Base-by-base conservation (phyloP, 2,113 vertebrate species). In the Phoxinus phoxinus region DNA sequence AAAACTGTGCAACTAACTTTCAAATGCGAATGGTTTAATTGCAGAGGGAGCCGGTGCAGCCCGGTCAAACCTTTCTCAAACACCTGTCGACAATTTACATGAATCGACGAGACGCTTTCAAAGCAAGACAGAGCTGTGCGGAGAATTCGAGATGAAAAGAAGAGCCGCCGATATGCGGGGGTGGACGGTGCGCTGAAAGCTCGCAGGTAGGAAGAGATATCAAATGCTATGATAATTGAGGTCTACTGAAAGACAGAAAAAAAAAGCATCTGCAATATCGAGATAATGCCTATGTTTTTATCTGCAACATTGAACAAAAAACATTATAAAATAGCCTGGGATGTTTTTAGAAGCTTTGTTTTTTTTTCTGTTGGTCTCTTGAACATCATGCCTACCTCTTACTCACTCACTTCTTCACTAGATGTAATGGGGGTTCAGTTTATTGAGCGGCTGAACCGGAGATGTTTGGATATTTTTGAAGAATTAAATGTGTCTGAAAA, bases 221-320 rank as follows among this genome's bases (percentile, higher is more conserved):
- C 30, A 83, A 85, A 85, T 63, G 74, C 73, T 72, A 46, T 78
- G 27, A 84, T 84, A 87, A 88, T 83, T 83, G 63, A 37, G 61
- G 72, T 79, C 79, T 77, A 83, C 32, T 63, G 59, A 51, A 46
- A 86, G 44, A 63, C 17, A 59, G 59, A 58, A 23, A 53, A 58
- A 23, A 53, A 81, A 75, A 59, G 2, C 37, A 53, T 19, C 13
- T 61, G 67, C n/a, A 85, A n/a, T 32, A 61, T 56, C 30, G 48
- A 67, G 83, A 51, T 85, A 85, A 61, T 56, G 17, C 35, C 27
- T 27, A 44, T 80, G 25, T 53, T 83, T 73, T 58, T 48, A 56
- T 71, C 44, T 73, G 76, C 72, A 27, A 61, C 74, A 51, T 46
- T 25, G 35, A 58, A 85, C 17, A 17, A 23, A 41, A 6, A 37